phyloP scores from a whole-genome alignment of 2,797 vertebrate species.

The Knipowitschia caucasica region DNA sequence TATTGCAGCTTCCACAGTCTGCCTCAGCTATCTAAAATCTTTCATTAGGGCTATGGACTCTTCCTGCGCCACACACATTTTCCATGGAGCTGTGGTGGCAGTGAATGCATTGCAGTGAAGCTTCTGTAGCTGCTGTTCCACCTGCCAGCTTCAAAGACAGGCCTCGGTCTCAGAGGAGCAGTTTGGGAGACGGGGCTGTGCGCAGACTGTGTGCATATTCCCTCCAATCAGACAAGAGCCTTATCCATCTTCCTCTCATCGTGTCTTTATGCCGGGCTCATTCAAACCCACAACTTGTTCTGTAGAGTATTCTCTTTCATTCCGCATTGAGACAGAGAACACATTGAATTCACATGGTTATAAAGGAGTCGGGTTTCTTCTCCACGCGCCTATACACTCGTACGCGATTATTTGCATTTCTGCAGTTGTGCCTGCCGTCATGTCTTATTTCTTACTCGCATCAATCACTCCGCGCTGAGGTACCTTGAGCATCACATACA shows the following conservation, averaged over 20 bases:
- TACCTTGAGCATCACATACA: constrained; percentile 48
- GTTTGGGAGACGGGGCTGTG: constrained; percentile 31
- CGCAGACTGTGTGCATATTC: constrained; percentile 39
- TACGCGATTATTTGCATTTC: constrained; percentile 36
- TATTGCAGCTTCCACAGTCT: neutral
- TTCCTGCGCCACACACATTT: constrained; percentile 8
- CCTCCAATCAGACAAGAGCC: constrained; percentile 45
- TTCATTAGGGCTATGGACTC: constrained; percentile 4
- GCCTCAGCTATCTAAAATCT: constrained; percentile 1
- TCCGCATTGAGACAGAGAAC: constrained; percentile 13
- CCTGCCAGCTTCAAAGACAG: constrained; percentile 44
- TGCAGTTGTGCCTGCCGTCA: constrained; percentile 41
- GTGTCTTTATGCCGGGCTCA: constrained; percentile 31
- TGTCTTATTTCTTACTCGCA: constrained; percentile 56
- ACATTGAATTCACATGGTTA: constrained; percentile 17
- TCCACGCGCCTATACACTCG: constrained; percentile 14
- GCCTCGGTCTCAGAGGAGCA: constrained; percentile 29
- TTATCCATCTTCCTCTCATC: constrained; percentile 28
- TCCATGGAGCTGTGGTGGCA: constrained; percentile 11
- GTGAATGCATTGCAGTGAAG: constrained; percentile 1
- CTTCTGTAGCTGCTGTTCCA: constrained; percentile 32
- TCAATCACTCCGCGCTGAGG: constrained; percentile 55
- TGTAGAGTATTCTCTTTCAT: constrained; percentile 24
- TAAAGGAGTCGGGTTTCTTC: constrained; percentile 5
- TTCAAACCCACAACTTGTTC: constrained; percentile 20